Evolutionary conservation across 1,140 invertebrate genomes (phyloP), one percentile per base, ranked within the genome.

Genomic region (Micrasema minimum): DNA sequence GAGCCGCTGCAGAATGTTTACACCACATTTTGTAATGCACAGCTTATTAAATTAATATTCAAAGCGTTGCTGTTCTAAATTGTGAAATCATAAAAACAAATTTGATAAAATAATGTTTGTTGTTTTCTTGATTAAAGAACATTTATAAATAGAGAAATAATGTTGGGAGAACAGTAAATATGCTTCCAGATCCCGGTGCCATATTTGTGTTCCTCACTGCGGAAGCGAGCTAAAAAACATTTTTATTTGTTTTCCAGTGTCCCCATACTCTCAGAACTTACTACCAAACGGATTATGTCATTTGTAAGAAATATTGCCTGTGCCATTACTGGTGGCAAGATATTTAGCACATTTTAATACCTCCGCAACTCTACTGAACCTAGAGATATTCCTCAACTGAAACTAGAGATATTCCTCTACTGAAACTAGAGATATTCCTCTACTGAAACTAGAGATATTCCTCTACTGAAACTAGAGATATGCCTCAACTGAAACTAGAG

Each of bases 191-290:
- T 71, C 71, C n/a, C 71, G 66, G 72, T 51, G 23, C 66, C 64
- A 16, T 72, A 20, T 67, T 48, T 55, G 20, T 16, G 41, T 68
- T 41, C 66, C 31, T 37, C 59, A 38, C 7, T 71, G 20, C 20
- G 72, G 41, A 51, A 66, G 59, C 69, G 57, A 64, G 73, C 66
- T 75, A 75, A 75, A n/a, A 75, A 64, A 51, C 26, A 65, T 71
- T 75, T 75, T 75, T 75, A 69, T 75, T 75, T 75, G 53, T 75
- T 75, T 75, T 74, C 61, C 73, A 75, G 73, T 75, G 73, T 14
- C 73, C 70, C 59, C 69, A 62, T 53, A 66, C 65, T 71, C 68
- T 71, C 61, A 66, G 72, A 74, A 18, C 65, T 73, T 73, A 20
- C 67, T 50, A n/a, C 64, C 23, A 71, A 74, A 68, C 51, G 66